Percentiles rank a stretch among this genome's conserved stretches.
Conservation (phyloP, 2,888 invertebrate genomes). For the Drosophila paramelanica region DNA sequence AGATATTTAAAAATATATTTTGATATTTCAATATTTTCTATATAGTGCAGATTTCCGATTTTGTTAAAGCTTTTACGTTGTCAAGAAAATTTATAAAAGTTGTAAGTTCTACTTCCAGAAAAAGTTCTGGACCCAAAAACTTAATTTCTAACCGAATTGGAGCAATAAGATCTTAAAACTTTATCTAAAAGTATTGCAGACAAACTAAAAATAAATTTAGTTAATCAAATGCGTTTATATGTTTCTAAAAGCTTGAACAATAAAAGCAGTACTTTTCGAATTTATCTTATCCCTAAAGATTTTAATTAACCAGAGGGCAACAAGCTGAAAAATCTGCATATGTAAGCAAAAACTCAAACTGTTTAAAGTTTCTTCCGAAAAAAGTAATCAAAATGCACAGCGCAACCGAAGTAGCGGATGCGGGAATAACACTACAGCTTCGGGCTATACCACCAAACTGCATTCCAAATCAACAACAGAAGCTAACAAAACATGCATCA, state of each 20-base stretch:
- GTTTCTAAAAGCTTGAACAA: neutral
- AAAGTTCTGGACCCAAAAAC: too few species aligned
- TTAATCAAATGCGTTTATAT: too few species aligned
- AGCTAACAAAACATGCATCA: slow-evolving; percentile 79
- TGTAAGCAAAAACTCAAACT: slow-evolving; percentile 9
- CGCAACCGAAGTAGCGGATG: slow-evolving; percentile 53
- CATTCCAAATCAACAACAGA: slow-evolving; percentile 81
- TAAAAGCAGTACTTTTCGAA: neutral
- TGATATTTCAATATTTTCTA: too few species aligned
- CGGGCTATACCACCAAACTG: slow-evolving; percentile 70
- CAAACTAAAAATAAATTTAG: too few species aligned
- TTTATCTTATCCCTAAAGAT: neutral
- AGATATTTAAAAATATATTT: too few species aligned
- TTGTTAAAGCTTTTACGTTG: too few species aligned
- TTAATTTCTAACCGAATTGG: too few species aligned
- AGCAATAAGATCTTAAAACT: too few species aligned
- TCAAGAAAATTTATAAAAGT: too few species aligned
- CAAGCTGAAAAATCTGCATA: slow-evolving; percentile 23
- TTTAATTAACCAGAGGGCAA: slow-evolving; percentile 3
- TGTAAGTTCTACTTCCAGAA: too few species aligned
- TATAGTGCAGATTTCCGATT: too few species aligned
- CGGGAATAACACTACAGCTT: slow-evolving; percentile 54
- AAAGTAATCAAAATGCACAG: slow-evolving; percentile 72
- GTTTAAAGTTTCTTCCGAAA: slow-evolving; percentile 46
- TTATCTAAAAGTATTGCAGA: too few species aligned